These are phyloP conservation scores for Prochilodus magdalenae DNA, from an alignment of 2,113 vertebrate species.

Conservation along the genomic window DNA sequence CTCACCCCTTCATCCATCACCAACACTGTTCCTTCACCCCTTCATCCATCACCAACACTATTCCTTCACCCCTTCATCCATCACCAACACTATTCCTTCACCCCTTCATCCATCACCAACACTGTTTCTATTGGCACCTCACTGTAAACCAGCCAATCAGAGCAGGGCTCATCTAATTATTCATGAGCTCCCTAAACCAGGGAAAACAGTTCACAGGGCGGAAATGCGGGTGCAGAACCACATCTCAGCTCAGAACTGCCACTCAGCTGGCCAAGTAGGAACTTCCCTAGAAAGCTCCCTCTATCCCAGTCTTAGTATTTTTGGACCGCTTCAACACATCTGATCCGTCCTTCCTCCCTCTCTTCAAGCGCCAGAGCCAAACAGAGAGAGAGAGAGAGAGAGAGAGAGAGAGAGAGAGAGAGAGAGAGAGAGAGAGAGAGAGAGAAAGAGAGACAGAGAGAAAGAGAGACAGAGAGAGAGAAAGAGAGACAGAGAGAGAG, in stretches of 20 bases:
- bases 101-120: no score
- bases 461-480: background rate
- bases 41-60: no score
- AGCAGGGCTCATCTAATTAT: no score
- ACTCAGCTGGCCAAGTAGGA: background rate
- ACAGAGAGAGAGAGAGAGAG: constrained; percentile 44
- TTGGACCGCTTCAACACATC: background rate
- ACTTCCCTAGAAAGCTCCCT: background rate
- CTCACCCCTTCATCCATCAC: no score
- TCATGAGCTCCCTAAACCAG: no score
- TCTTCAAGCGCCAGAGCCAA: background rate
- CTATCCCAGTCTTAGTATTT: background rate
- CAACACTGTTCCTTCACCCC: no score
- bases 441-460: background rate
- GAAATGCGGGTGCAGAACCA: no score
- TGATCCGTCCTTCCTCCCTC: background rate
- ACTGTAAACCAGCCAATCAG: no score
- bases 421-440: background rate
- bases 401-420: constrained; percentile 45
- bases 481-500: background rate
- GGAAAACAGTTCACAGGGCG: no score
- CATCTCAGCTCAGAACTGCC: background rate
- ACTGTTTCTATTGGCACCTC: no score
- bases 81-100: no score
- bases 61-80: no score